Percentiles rank a stretch among this genome's conserved stretches.
These are phyloP conservation scores for Carassius gibelio DNA, from an alignment of 2,113 vertebrate species.

Conservation along the genomic window DNA sequence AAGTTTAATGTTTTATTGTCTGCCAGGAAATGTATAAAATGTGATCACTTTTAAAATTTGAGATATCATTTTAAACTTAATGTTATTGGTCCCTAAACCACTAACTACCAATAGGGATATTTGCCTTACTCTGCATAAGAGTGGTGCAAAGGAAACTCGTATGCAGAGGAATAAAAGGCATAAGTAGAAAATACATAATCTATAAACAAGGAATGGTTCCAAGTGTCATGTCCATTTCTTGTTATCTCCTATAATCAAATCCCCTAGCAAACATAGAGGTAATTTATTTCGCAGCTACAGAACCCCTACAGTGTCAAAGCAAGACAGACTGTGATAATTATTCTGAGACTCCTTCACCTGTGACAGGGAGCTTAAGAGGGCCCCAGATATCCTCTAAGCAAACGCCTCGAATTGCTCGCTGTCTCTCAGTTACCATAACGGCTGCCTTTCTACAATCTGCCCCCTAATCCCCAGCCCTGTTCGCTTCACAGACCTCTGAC, in stretches of 20 bases:
- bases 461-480: constrained; percentile 8
- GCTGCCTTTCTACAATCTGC: constrained; percentile 11
- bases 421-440: constrained; percentile 33
- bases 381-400: constrained; percentile 63
- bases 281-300: constrained; percentile 47
- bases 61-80: not conserved
- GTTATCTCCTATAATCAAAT: constrained; percentile 51
- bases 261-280: constrained; percentile 40
- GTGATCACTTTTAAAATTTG: no score
- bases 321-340: constrained; percentile 66
- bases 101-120: not conserved
- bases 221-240: not conserved
- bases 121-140: not conserved
- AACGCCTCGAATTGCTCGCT: constrained; percentile 62
- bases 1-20: no score
- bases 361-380: constrained; percentile 70
- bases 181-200: not conserved
- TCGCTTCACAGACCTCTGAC: constrained; percentile 33
- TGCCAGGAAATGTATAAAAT: no score
- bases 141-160: not conserved
- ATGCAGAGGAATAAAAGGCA: not conserved
- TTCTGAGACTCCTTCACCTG: constrained; percentile 73
- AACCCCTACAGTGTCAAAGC: constrained; percentile 37
- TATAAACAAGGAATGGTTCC: not conserved
- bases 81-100: not conserved